Percentiles rank a stretch among this genome's conserved stretches.
These are phyloP conservation scores for Cistogaster globosa DNA, from an alignment of 2,888 invertebrate species.

Conservation along the genomic window DNA sequence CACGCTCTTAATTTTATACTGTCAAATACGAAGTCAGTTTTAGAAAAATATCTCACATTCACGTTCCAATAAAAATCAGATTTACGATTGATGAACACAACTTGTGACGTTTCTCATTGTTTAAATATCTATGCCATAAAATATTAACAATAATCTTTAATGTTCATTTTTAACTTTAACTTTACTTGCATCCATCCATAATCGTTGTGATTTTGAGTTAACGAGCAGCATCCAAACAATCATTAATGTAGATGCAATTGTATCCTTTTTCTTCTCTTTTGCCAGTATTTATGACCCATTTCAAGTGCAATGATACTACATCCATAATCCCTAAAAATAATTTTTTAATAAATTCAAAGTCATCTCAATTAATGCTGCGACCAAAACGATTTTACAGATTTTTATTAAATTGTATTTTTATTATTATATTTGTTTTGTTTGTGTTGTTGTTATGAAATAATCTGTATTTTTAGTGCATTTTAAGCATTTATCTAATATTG, in stretches of 20 bases:
- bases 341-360: conserved; percentile 60
- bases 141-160: conserved; percentile 79
- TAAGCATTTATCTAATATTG: conserved; percentile 45
- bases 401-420: conserved; percentile 44
- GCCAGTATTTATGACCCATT: conserved; percentile 44
- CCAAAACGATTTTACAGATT: conserved; percentile 35
- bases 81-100: conserved; percentile 53
- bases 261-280: conserved; percentile 62
- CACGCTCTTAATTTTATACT: conserved; percentile 18
- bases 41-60: too few species aligned
- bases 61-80: too few species aligned
- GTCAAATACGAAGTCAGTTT: background rate
- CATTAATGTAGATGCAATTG: conserved; percentile 36
- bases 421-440: conserved; percentile 2
- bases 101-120: conserved; percentile 70
- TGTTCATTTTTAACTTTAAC: conserved; percentile 70
- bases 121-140: conserved; percentile 75
- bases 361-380: conserved; percentile 55
- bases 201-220: conserved; percentile 56
- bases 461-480: conserved; percentile 54
- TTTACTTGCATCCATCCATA: conserved; percentile 53
- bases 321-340: conserved; percentile 14
- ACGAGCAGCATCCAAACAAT: too few species aligned
- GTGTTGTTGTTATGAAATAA: conserved; percentile 18
- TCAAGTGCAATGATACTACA: conserved; percentile 35